phyloP scores from a whole-genome alignment of 2,888 invertebrate species.

The Ophioninae sp. region DNA sequence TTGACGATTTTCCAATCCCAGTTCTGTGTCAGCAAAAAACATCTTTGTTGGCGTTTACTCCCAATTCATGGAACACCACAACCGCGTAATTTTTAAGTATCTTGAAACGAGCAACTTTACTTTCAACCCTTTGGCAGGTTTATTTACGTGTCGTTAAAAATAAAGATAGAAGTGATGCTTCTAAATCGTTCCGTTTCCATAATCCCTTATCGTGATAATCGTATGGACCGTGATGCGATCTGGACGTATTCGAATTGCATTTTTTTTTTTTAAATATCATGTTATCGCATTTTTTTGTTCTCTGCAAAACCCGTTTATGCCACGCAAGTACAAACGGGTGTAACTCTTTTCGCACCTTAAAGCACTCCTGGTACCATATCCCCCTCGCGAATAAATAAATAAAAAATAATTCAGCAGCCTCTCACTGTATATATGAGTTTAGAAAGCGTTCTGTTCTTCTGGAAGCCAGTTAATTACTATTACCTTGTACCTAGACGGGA shows the following conservation, averaged over 20 bases:
- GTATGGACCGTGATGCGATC: constrained; percentile 56
- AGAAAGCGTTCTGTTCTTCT: constrained; percentile 29
- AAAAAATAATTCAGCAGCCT: constrained; percentile 35
- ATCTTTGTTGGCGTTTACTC: not conserved
- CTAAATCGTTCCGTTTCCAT: not conserved
- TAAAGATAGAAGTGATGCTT: not conserved
- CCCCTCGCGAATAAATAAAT: constrained; percentile 39
- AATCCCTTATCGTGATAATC: constrained; percentile 27
- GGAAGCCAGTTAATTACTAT: constrained; percentile 40
- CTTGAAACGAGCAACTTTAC: not conserved
- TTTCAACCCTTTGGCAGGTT: not conserved
- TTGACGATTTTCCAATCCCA: not conserved
- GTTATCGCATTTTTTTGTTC: constrained; percentile 31
- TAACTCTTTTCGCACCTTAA: constrained; percentile 61
- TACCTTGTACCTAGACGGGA: constrained; percentile 9
- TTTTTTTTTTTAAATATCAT: constrained; percentile 27
- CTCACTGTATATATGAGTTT: constrained; percentile 27
- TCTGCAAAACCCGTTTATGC: constrained; percentile 16
- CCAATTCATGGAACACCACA: not conserved
- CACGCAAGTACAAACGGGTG: constrained; percentile 18
- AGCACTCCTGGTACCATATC: constrained; percentile 61
- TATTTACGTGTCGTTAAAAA: not conserved
- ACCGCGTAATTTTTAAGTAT: not conserved
- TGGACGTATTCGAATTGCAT: constrained; percentile 53
- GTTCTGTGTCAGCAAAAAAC: not conserved